Evolutionary conservation across 1,140 invertebrate genomes (phyloP), one percentile per base, ranked within the genome.

Genomic region (Lepidurus packardi): DNA sequence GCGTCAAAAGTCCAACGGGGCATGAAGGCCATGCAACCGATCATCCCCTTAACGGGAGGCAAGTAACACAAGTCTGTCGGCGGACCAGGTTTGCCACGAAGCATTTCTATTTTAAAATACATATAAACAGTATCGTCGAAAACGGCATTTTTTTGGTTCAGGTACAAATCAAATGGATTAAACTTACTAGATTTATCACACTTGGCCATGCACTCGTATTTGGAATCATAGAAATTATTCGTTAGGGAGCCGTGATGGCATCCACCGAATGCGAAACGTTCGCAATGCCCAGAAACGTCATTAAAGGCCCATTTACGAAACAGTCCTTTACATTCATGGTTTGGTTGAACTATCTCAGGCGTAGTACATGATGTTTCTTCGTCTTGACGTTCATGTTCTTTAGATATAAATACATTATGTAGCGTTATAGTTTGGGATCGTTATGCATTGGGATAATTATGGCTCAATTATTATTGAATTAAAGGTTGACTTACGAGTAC

Each of bases 11-110:
- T 79, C 73, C 73, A 80, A 21, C 44, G 73, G 7, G 77, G 74
- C 9, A 80, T 79, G 53, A 75, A 73, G 76, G 79, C 79, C 41
- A 75, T 42, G 74, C 79, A 80, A 41, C 65, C n/a, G 13, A 74
- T 74, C 11, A 13, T 74, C 4, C 78, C 73, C 42, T 43, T 43
- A 43, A 73, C 42, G 0, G 78, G 78, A 43, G 78, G 78, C 9
- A 74, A 21, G 34, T 16, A 73, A 25, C 78, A 78, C 7, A 65
- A 65, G 13, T 65, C 53, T 9, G 53, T 65, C 13, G 53, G 53
- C 21, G 53, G 53, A 13, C 6, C 13, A n/a, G 16, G 16, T 11
- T n/a, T 21, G 16, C 21, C 16, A 4, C 16, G 53, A 7, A 65
- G 53, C 13, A 21, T 13, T n/a, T 65, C 53, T 65, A n/a, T 65